A percentile compares a stretch with the other conserved stretches of the same genome.
Evolutionary conservation across 2,113 vertebrate genomes (phyloP).

Genomic region (Chrysemys picta): DNA sequence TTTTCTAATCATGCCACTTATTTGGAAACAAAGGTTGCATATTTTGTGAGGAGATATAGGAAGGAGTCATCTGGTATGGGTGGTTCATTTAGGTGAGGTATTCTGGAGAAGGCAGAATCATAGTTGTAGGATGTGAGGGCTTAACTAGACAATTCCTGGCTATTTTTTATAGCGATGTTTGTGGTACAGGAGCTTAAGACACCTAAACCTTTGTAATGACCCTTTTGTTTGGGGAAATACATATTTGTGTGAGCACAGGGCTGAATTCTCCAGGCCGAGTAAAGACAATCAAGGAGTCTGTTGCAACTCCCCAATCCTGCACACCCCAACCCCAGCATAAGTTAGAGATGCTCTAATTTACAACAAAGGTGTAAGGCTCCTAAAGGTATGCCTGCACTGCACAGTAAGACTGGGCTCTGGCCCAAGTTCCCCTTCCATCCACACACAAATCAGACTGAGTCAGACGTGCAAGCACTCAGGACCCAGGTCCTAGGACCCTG

Average conservation of each 20-base stretch:
- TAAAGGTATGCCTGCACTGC: neutral
- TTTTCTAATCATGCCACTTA: neutral
- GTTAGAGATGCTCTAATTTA: neutral
- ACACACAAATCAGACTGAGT: neutral
- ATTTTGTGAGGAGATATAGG: neutral
- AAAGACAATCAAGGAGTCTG: neutral
- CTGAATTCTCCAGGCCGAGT: neutral
- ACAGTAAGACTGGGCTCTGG: neutral
- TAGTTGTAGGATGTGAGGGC: neutral
- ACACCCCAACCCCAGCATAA: neutral
- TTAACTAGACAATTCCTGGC: neutral
- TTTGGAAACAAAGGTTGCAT: neutral
- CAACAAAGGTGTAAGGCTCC: neutral
- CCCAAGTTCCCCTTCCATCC: neutral
- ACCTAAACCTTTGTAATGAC: neutral
- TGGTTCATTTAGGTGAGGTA: neutral
- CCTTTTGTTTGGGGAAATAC: neutral
- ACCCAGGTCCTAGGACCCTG: too few species aligned
- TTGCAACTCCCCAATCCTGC: neutral
- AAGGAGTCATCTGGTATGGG: neutral
- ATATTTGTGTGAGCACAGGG: neutral
- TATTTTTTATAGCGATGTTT: neutral
- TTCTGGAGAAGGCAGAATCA: neutral
- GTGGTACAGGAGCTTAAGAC: neutral
- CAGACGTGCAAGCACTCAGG: neutral